Base-by-base conservation (phyloP, 1,140 invertebrate genomes). In the Medauroidea extradentata region DNA sequence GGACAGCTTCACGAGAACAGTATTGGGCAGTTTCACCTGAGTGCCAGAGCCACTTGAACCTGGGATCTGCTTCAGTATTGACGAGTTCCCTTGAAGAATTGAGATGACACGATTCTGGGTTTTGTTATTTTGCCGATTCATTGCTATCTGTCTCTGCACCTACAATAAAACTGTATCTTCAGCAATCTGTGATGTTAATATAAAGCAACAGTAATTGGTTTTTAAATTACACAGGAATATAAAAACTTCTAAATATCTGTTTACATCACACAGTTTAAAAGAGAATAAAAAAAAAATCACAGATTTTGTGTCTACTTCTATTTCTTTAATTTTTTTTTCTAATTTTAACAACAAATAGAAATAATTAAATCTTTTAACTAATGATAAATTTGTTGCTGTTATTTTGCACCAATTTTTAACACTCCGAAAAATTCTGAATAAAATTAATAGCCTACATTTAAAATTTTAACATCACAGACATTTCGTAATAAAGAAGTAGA, bases 61-160 rank as follows among this genome's bases (percentile, higher is more conserved):
- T 43, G 73, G 68, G 61, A 43, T 52, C 65, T 79, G 79, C 61
- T 79, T 78, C 50, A 81, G 70, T 52, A 80, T 69, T 62, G 76
- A 82, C 54, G 77, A 63, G 57, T 84, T 85, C 27, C 85, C 85
- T 74, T 87, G 84, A 25, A 89, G 72, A 24, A 89, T 70, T 39
- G 85, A 86, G 59, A 88, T 77, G 27, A 87, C 86, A 59, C 82
- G 78, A 58, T 82, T 80, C 66, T 86, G 83, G 24, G 83, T 80
- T 73, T 85, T 86, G 60, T 80, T 75, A 61, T 78, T 85, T 70
- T 87, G 85, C 58, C 81, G 72, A 69, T 86, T 86, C 29, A 87
- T 78, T 38, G 83, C 81, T 57, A 87, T 86, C 71, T 88, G 86
- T 63, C 83, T 78, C 69, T 89, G 85, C 23, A 88, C 80, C 79